phyloP scores from a whole-genome alignment of 2,113 vertebrate genomes.

The Promerops cafer region DNA sequence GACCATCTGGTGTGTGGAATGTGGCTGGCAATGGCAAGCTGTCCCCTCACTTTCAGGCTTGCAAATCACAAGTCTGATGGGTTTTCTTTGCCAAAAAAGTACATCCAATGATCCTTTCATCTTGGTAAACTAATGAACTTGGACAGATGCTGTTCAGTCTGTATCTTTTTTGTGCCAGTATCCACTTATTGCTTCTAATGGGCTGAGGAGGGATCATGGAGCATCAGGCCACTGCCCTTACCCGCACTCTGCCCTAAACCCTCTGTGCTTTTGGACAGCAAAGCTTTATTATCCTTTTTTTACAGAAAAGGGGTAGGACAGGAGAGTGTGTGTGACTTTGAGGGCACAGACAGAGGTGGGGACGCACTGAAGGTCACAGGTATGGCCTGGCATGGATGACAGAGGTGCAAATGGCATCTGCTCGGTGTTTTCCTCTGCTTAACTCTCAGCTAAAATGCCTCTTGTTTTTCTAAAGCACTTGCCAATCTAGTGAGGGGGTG shows the following conservation, averaged over 20 bases:
- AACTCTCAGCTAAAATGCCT: background rate
- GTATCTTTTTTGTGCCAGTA: background rate
- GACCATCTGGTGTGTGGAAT: conserved; percentile 34
- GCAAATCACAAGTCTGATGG: background rate
- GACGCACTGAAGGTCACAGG: background rate
- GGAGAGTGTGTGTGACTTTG: background rate
- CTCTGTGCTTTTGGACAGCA: background rate
- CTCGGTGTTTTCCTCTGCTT: background rate
- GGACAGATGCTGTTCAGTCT: conserved; percentile 1
- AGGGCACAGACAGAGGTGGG: background rate
- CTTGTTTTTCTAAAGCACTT: background rate
- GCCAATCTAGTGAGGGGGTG: background rate
- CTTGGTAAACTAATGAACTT: conserved; percentile 45
- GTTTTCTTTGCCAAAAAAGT: conserved; percentile 25
- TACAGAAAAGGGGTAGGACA: background rate
- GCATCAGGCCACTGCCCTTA: background rate
- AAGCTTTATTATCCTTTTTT: background rate
- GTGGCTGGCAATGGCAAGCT: background rate
- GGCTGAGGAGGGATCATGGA: background rate
- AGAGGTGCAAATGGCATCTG: background rate
- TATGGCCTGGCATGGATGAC: background rate
- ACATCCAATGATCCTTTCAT: background rate
- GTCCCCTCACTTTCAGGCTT: background rate
- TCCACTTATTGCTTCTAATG: background rate
- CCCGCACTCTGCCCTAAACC: background rate